Base-by-base conservation (phyloP, 1,140 invertebrate genomes). In the Brachystomella parvula region DNA sequence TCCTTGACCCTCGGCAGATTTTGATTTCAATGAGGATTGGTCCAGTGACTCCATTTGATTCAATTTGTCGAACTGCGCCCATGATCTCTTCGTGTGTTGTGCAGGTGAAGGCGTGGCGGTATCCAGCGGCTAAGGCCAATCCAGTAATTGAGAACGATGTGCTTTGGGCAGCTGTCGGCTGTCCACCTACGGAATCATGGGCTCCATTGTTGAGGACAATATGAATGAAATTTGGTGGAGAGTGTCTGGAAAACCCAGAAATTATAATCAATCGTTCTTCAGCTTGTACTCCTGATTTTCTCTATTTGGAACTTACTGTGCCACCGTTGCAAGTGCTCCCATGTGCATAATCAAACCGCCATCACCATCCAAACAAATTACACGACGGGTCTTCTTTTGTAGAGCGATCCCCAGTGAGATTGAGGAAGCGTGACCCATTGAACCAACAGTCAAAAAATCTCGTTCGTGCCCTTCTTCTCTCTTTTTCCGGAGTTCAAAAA, bases 181-280 rank as follows among this genome's bases (percentile, higher is more conserved):
- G 80, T 21, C 79, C 80, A 24, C 80, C 80, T 3, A 81, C 80
- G 31, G 78, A 80, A 62, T 81, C 80, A 72, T 81, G 80, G 32
- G 76, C 74, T 35, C 78, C 79, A 72, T 81, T 81, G 68, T 81
- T 81, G 30, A 81, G 71, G 9, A 81, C 73, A 21, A 81, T 76
- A 66, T 81, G 80, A 59, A 77, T 77, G 35, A 79, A 77, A 63
- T 81, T 81, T 9, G 70, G 26, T 15, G 75, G 74, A 1, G 63
- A 63, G 15, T 70, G 66, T 63, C 71, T 73, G 30, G 17, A 65
- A 67, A 53, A 39, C 35, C 3, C 29, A 67, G 30, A 49, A 39
- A 33, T 33, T 12, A 63, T 44, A 26, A 35, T 47, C 21, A 35
- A 35, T 49, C 21, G 6, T 21, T 47, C 17, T 30, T 26, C 47